Evolutionary conservation across 2,888 invertebrate species (phyloP), one percentile per base, ranked within the genome.

Genomic region (Cactoblastis cactorum): DNA sequence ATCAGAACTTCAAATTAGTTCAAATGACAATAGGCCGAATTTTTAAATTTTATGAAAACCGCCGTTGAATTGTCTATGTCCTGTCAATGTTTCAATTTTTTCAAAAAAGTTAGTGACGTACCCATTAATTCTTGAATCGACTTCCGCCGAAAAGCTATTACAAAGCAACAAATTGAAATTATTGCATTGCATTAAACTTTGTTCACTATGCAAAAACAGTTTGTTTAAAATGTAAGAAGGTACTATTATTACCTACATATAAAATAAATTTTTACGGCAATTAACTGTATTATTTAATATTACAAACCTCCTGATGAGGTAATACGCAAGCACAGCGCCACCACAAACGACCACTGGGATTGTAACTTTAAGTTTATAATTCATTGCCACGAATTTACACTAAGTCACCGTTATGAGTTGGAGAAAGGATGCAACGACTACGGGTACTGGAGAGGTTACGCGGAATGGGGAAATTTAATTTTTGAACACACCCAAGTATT

Each of bases 221-320:
- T 28, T 28, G 28, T 28, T 28, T 28, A 9, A 6, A 9, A 6
- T 28, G 28, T 28, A 17, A 1, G 8, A 28, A 28, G 12, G 22
- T 43, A 43, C 11, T 43, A n/a, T n/a, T n/a, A n/a, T n/a, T n/a
- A n/a, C n/a, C n/a, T n/a, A n/a, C n/a, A n/a, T n/a, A n/a, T n/a
- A n/a, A n/a, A n/a, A n/a, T n/a, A n/a, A n/a, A n/a, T n/a, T n/a
- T n/a, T n/a, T n/a, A n/a, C n/a, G n/a, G n/a, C n/a, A n/a, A n/a
- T n/a, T n/a, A n/a, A n/a, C n/a, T n/a, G n/a, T n/a, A n/a, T n/a
- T 22, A 18, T 9, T 2, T 12, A 45, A 43, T 24, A 49, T 65
- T 85, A 89, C 89, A 68, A 83, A 89, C 89, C 89, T 86, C 80
- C 84, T 81, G 77, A 88, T 88, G 86, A 89, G 83, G 83, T 88